These are phyloP conservation scores for Drosophila crucigera DNA, from an alignment of 2,888 invertebrate species.

Conservation along the genomic window DNA sequence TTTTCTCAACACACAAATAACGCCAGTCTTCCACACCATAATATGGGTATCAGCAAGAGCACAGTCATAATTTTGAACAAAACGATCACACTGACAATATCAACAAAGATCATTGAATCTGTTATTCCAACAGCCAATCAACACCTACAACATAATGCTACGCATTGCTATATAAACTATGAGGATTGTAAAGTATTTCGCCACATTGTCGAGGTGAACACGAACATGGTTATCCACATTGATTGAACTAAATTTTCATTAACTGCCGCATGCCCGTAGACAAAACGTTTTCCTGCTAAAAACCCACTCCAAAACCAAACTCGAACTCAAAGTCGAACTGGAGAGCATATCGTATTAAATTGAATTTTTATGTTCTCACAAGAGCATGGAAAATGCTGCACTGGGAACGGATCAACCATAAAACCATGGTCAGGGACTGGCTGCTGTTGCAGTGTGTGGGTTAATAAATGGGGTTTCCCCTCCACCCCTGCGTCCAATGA, in stretches of 20 bases:
- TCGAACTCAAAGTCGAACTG: slow-evolving; percentile 37
- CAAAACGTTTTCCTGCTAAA: slow-evolving; percentile 64
- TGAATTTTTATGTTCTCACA: slow-evolving; percentile 81
- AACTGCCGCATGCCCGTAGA: slow-evolving; percentile 53
- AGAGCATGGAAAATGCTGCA: slow-evolving; percentile 58
- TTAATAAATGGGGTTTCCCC: slow-evolving; percentile 70
- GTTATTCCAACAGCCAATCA: slow-evolving; percentile 28
- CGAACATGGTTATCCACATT: slow-evolving; percentile 44
- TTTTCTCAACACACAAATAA: neutral
- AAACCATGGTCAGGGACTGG: slow-evolving; percentile 32
- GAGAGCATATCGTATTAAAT: slow-evolving; percentile 77
- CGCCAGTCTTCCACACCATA: neutral
- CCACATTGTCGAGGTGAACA: slow-evolving; percentile 27
- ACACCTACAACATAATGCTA: slow-evolving; percentile 42
- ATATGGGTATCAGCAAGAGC: neutral
- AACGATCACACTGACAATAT: slow-evolving; percentile 38
- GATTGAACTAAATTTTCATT: slow-evolving; percentile 68
- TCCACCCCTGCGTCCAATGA: slow-evolving; percentile 44
- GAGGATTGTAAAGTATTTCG: slow-evolving; percentile 27
- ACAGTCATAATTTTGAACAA: slow-evolving; percentile 13
- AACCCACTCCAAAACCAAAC: slow-evolving; percentile 35
- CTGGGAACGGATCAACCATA: slow-evolving; percentile 56
- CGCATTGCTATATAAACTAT: neutral
- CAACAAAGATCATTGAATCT: slow-evolving; percentile 16
- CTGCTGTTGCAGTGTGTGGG: slow-evolving; percentile 48